Evolutionary conservation across 2,888 invertebrate species (phyloP), one percentile per base, ranked within the genome.

Genomic region (Oasisia sp.): DNA sequence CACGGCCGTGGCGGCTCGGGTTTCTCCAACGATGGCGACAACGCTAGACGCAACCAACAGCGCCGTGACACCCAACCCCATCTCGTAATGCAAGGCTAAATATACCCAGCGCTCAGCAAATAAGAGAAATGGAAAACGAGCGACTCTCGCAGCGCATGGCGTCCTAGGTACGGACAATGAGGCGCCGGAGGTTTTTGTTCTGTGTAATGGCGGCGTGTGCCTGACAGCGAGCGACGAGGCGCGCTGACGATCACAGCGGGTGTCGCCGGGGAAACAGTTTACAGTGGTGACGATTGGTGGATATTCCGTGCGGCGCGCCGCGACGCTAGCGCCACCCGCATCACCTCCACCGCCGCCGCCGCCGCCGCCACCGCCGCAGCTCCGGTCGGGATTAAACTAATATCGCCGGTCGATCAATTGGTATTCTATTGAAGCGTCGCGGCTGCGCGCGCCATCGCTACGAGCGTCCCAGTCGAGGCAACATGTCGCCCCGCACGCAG

Each of bases 361-460:
- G 14, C 14, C 50, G 9, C 50, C 50, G 50, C 50, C 50, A 50
- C 50, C 9, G 50, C 50, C 50, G 50, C 5, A 1, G 50, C 74
- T n/a, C 19, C 74, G 74, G 74, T 74, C 74, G 74, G n/a, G 74
- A 74, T 74, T 74, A 74, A 74, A 74, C 74, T 74, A 74, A 74
- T 74, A 74, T 74, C 74, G 74, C 74, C 74, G 74, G 74, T 74
- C 74, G 74, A 74, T 74, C 74, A 74, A 74, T 74, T 74, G 27
- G 74, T 74, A 74, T 74, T 74, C 74, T 74, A 74, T 74, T 74
- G 74, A 74, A 74, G 74, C 74, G 74, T 74, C 74, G 74, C 74
- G 74, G 74, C 74, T 27, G 27, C 74, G 74, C 74, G 74, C 74
- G 74, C 19, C 74, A 74, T 74, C 74, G 74, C 74, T 74, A 74